Percentiles rank a stretch among this genome's conserved stretches.
phyloP scores from a whole-genome alignment of 1,140 invertebrate species.

The Drosophila melanica region DNA sequence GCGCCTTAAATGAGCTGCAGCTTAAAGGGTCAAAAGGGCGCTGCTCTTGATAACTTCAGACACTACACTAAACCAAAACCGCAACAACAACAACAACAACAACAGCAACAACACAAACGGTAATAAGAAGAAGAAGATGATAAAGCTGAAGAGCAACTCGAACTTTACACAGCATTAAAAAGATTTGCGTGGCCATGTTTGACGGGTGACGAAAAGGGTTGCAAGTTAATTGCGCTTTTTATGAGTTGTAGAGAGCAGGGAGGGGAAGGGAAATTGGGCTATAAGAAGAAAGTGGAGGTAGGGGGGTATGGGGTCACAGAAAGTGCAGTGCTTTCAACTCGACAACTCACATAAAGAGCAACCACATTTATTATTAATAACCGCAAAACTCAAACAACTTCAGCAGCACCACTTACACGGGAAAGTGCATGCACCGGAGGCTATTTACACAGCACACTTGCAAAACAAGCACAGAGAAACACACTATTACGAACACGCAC shows the following conservation, averaged over 20 bases:
- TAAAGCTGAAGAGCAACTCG: constrained; percentile 19
- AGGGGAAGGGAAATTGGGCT: background rate
- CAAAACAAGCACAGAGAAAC: constrained; percentile 16
- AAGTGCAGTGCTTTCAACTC: constrained; percentile 31
- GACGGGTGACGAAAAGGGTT: constrained; percentile 56
- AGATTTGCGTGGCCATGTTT: constrained; percentile 38
- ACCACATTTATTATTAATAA: constrained; percentile 81
- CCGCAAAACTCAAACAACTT: constrained; percentile 79
- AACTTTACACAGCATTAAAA: constrained; percentile 57
- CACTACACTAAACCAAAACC: constrained; percentile 18
- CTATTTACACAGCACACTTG: constrained; percentile 61
- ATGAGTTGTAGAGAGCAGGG: constrained; percentile 34
- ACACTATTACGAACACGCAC: constrained; percentile 4
- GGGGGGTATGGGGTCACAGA: background rate
- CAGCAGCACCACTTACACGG: constrained; percentile 47
- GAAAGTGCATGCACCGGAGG: constrained; percentile 41
- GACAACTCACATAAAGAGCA: constrained; percentile 65
- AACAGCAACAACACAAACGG: constrained; percentile 9
- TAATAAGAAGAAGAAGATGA: background rate
- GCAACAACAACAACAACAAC: constrained; percentile 8
- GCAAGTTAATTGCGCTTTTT: constrained; percentile 77
- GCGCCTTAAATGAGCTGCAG: constrained; percentile 70
- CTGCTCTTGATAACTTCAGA: constrained; percentile 12
- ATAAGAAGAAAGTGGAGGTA: background rate
- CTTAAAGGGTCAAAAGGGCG: constrained; percentile 57